Evolutionary conservation across 1,140 invertebrate genomes (phyloP), one percentile per base, ranked within the genome.

Genomic region (Drosophila suzukii): DNA sequence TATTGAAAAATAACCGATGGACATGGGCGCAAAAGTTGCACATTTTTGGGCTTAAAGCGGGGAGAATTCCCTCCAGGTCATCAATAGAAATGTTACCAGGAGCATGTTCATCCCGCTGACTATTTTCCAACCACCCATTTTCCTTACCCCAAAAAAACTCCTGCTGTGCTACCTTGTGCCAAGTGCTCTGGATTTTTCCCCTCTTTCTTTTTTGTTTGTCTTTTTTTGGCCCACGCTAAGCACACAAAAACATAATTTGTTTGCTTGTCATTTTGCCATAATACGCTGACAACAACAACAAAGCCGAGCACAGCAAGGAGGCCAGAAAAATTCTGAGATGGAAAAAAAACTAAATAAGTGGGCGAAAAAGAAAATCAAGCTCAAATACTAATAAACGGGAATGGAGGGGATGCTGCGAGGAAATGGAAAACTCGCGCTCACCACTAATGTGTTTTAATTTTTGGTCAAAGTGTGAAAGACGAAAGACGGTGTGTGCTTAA

Each of bases 201-300:
- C 38, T 38, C 60, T 30, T 54, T 47, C 32, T 36, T 43, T 53
- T 62, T 54, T 38, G 32, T 20, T 36, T 43, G 4, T 17, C 15
- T 49, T 55, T 63, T 62, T 54, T 75, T 75, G 56, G 74, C 74
- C 58, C 70, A 81, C 62, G 82, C 53, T 88, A 72, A 86, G 61
- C 83, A 82, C 85, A 86, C 82, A 88, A 76, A 86, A 88, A 79
- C 83, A 86, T 88, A 86, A 86, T 86, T 86, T 86, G 82, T 88
- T 86, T 88, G 82, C 82, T 76, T 82, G 83, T 73, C 82, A 86
- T 88, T 86, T 88, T 72, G 67, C 70, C 58, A 79, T 75, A 82
- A 86, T 81, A 71, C 62, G 81, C 82, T 86, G 78, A 85, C 82
- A 86, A 86, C 78, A 66, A 70, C 61, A 57, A 60, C 60, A 83